Conservation (phyloP, 2,113 vertebrate species). For the Smithornis capensis region DNA sequence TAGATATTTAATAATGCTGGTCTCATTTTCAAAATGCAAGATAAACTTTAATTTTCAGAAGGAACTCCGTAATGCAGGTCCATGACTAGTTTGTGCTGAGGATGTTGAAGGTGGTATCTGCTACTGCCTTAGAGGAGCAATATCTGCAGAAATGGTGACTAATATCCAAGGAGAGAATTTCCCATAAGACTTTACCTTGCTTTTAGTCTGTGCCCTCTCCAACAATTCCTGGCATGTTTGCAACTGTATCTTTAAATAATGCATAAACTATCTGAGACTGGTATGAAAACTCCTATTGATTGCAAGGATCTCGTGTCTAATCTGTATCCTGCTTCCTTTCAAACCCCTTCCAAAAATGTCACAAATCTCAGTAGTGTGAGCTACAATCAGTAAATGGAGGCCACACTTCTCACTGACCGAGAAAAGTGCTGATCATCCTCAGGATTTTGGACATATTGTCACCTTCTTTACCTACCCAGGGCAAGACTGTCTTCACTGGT, state of each 20-base stretch:
- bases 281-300: neutral
- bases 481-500: neutral
- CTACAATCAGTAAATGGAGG: neutral
- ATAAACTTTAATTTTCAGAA: neutral
- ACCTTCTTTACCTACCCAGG: neutral
- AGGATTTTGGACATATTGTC: neutral
- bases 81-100: rapidly evolving
- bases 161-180: neutral
- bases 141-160: neutral
- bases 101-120: neutral
- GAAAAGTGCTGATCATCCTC: rapidly evolving
- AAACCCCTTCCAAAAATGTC: neutral
- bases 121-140: neutral
- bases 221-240: neutral
- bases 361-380: neutral
- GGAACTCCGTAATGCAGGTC: neutral
- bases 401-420: neutral
- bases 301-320: neutral
- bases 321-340: neutral
- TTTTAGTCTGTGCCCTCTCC: neutral
- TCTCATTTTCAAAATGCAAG: neutral
- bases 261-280: neutral
- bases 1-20: neutral
- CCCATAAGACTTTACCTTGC: neutral
- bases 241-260: neutral